Evolutionary conservation across 2,888 invertebrate species (phyloP).

Genomic region (Meteorus colon): DNA sequence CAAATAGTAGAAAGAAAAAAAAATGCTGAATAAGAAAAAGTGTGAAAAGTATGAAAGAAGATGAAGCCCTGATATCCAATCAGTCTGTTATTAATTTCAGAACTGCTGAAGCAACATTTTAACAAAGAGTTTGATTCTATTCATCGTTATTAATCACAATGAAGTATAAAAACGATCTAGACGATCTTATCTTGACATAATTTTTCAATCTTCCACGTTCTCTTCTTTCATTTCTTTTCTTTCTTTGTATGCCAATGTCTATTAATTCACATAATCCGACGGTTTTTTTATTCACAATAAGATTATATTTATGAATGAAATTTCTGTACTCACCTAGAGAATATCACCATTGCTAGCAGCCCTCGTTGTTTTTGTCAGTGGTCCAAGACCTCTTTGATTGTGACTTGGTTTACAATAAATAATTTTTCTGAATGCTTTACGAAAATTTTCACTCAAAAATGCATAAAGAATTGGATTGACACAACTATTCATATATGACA

Average conservation of each 20-base stretch:
- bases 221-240: not conserved
- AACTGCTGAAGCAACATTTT: not conserved
- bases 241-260: not conserved
- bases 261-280: not conserved
- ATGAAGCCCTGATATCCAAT: not conserved
- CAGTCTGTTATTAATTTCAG: not conserved
- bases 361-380: slow-evolving; percentile 80
- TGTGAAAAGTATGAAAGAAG: not conserved
- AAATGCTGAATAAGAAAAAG: not conserved
- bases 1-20: not conserved
- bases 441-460: slow-evolving; percentile 94
- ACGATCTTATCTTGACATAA: too few relatives aligned
- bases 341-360: slow-evolving; percentile 80
- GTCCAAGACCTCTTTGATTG: slow-evolving; percentile 74
- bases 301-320: not conserved
- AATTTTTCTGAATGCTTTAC: slow-evolving; percentile 88
- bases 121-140: too few relatives aligned
- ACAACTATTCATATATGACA: slow-evolving; percentile 95
- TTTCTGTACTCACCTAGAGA: slow-evolving; percentile 75
- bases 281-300: not conserved
- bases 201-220: too few relatives aligned
- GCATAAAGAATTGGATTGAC: slow-evolving; percentile 96
- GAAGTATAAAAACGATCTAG: too few relatives aligned
- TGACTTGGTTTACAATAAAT: slow-evolving; percentile 78
- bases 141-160: too few relatives aligned